Evolutionary conservation across 2,888 invertebrate species (phyloP).

Genomic region (Xestia rhomboidea): DNA sequence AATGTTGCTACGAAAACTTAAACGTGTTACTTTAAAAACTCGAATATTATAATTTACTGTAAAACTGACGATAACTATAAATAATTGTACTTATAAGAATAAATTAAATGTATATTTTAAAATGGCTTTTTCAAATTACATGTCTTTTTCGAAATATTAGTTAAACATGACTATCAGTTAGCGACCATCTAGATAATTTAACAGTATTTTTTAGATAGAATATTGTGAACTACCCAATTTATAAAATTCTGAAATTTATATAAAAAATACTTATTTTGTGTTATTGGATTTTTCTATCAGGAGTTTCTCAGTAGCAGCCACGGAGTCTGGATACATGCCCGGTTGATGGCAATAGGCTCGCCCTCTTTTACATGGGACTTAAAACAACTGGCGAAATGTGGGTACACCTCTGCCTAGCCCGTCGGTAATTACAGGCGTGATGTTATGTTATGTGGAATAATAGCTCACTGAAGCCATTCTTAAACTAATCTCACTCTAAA

Average conservation of each 20-base stretch:
- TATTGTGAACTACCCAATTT: not conserved
- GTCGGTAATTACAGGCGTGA: no score
- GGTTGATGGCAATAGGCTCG: no score
- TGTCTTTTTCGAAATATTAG: constrained; percentile 9
- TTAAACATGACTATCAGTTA: constrained; percentile 3
- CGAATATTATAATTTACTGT: constrained; percentile 53
- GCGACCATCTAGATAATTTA: not conserved
- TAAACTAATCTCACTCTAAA: not conserved
- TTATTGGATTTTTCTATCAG: no score
- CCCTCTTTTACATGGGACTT: no score
- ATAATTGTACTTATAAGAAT: constrained; percentile 38
- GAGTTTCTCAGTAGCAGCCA: no score
- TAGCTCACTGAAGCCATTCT: not conserved
- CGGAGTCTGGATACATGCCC: no score
- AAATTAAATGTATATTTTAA: constrained; percentile 49
- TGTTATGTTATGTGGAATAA: no score
- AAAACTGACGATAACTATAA: constrained; percentile 26
- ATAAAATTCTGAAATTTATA: not conserved
- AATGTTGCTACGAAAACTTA: constrained; percentile 49
- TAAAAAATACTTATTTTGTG: no score
- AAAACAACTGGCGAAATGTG: no score
- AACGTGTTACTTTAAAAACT: constrained; percentile 34
- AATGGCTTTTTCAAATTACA: constrained; percentile 39
- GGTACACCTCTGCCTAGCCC: no score
- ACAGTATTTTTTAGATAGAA: not conserved